Base-by-base conservation (phyloP, 2,888 invertebrate genomes). In the Eupeodes latifasciatus region DNA sequence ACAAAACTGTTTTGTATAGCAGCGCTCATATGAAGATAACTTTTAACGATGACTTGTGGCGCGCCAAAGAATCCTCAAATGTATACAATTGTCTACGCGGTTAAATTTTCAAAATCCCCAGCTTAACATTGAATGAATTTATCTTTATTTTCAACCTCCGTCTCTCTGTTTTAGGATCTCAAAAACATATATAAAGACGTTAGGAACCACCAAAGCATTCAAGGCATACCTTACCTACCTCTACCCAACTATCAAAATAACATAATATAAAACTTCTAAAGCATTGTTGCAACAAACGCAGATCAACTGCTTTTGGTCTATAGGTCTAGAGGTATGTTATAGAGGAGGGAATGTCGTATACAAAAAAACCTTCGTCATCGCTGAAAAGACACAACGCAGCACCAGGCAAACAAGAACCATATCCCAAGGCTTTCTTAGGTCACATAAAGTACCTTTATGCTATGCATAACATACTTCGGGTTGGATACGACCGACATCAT, bases 21-120 rank as follows among this genome's bases (percentile, higher is more conserved):
- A 4, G 40, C 5, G 40, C 11, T 57, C 27, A 55, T 27, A 12
- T 5, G 14, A 9, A 59, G 55, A 85, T 81, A 59, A 78, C 34
- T 67, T 77, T 74, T 81, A 67, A 81, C 79, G 76, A 80, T 61
- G 61, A 77, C 85, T 85, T 81, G 71, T 72, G 76, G 81, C 34
- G 51, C 14, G 51, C 16, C 47, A 40, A 11, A 44, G 61, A 62
- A 55, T 78, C 55, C 72, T 77, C 72, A 72, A 80, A 85, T 67
- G 81, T 27, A 77, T 67, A 66, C 61, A 81, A 85, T 77, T 81
- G 40, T 77, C 77, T 51, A 40, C 64, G 44, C 14, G 61, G 16
- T 40, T 55, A 47, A 66, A 14, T 36, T 7, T 36, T 27, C 14
- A 66, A 4, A 19, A 47, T 47, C 27, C 19, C 19, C 49, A 66